Evolutionary conservation across 2,888 invertebrate genomes (phyloP), one percentile per base, ranked within the genome.

Genomic region (Hemicrepidius hirtus): DNA sequence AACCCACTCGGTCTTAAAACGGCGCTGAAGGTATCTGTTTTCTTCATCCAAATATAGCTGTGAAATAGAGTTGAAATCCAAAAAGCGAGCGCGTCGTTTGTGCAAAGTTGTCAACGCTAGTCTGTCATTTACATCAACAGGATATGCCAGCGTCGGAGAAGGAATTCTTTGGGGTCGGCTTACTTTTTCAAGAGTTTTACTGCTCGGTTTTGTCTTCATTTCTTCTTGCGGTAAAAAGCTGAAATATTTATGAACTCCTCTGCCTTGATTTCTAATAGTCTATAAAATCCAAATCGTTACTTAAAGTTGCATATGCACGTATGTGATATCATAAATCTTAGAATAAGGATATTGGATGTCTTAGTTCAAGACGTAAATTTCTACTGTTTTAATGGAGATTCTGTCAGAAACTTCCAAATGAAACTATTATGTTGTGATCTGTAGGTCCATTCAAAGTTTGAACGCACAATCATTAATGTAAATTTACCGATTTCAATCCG

Each of bases 401-500:
- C 41, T 60, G 41, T 18, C 44, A 60, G 44, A 60, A 60, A 41
- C 24, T 60, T 60, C 60, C 28, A 60, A 60, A 60, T 60, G 60
- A 60, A 60, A 60, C 60, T 60, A 60, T 60, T 60, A 60, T 35
- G 6, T 40, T 60, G 41, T 60, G 60, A 60, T 60, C 41, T 60
- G 44, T 60, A 13, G 41, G 20, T 24, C 60, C 60, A 60, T 60
- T 44, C 60, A 24, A 60, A 44, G 44, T 60, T 16, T 44, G 60
- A 60, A 60, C 60, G 60, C 44, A 60, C 60, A 60, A 60, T 44
- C 60, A 60, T 60, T 60, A 60, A 60, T 60, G 60, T 60, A 60
- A 60, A 60, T 60, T 60, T 60, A 44, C 60, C 24, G 44, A 41
- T 24, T 60, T 40, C 41, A 60, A 60, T 60, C 44, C 41, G 60